Percentiles rank a stretch among this genome's conserved stretches.
Conservation (phyloP, 37 sponge, comb jelly and placozoan genomes). For the Amphimedon queenslandica region DNA sequence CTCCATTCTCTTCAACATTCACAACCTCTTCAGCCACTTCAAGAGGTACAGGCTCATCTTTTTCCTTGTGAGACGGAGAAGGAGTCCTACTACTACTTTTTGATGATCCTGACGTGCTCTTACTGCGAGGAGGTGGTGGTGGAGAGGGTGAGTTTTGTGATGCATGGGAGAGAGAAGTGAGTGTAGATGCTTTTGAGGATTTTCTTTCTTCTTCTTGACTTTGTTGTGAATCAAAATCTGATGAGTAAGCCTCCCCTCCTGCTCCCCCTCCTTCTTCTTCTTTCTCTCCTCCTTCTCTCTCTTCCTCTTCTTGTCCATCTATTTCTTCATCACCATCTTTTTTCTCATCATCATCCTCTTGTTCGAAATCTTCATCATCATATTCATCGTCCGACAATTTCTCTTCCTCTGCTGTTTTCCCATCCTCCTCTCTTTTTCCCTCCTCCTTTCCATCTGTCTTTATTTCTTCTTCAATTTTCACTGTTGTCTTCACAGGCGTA, state of each 20-base stretch:
- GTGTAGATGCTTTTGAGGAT: background rate
- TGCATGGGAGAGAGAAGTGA: background rate
- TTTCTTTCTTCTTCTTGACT: background rate
- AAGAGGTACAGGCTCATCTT: background rate
- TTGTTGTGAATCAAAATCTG: background rate
- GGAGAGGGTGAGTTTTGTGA: background rate
- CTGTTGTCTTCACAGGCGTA: background rate
- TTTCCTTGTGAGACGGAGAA: background rate
- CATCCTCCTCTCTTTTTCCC: background rate
- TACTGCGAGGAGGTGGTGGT: background rate
- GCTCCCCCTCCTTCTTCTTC: background rate
- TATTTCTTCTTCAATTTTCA: background rate
- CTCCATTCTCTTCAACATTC: too few species aligned
- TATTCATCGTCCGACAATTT: background rate
- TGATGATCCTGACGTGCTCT: background rate
- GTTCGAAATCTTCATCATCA: background rate
- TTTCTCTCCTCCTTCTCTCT: background rate
- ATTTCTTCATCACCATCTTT: background rate
- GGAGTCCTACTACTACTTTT: background rate
- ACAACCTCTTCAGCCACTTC: too few species aligned
- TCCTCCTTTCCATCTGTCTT: background rate
- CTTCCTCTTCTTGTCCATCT: background rate
- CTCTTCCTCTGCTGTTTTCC: background rate
- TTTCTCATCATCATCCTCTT: background rate
- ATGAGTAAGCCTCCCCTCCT: background rate